Percentiles rank a stretch among this genome's conserved stretches.
phyloP scores from a whole-genome alignment of 2,797 vertebrate genomes.

The Glyptemys insculpta region DNA sequence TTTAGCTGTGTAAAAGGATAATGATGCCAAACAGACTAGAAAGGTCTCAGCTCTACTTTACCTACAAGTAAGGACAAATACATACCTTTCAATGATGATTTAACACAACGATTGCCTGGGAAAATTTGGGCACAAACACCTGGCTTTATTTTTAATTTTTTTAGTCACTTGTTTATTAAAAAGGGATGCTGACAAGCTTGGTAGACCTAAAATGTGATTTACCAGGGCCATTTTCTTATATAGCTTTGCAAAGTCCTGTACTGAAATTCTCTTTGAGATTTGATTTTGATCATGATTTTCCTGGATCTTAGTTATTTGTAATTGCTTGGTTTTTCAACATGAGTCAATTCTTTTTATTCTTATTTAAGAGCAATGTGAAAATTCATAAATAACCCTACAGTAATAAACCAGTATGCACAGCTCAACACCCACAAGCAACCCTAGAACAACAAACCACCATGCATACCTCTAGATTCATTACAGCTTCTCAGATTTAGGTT shows the following conservation, averaged over 20 bases:
- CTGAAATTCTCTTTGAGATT: not conserved
- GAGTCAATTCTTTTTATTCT: rapidly evolving
- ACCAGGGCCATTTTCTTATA: not conserved
- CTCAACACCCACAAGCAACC: rapidly evolving
- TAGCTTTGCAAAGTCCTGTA: not conserved
- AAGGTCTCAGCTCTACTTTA: not conserved
- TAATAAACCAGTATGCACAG: rapidly evolving
- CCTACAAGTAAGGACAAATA: not conserved
- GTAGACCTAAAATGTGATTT: not conserved
- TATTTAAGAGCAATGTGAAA: not conserved
- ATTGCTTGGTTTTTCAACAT: not conserved
- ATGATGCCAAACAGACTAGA: rapidly evolving
- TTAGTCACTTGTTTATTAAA: not conserved
- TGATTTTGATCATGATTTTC: not conserved
- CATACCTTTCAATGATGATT: not conserved
- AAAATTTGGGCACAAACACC: not conserved
- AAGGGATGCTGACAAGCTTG: not conserved
- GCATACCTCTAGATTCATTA: rapidly evolving
- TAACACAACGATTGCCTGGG: not conserved
- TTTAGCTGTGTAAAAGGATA: constrained; percentile 3
- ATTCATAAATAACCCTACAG: not conserved
- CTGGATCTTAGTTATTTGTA: not conserved
- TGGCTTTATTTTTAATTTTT: not conserved
- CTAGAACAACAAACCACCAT: rapidly evolving
- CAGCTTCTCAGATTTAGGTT: rapidly evolving